phyloP scores from a whole-genome alignment of 2,797 vertebrate genomes.

The Leptatherina wallacei region DNA sequence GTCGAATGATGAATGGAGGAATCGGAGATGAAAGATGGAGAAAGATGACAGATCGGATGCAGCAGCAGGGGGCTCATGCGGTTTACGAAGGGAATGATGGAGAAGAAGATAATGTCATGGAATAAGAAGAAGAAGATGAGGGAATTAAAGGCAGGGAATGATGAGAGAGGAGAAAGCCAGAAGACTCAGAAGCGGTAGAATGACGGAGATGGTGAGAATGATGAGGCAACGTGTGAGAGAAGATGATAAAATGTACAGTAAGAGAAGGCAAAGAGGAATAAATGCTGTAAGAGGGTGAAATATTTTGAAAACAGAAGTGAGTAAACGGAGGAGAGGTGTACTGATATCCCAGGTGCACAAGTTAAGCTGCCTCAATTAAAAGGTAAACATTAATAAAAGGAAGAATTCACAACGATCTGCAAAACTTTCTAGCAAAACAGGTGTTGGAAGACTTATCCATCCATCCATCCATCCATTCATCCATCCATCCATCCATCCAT shows the following conservation, averaged over 20 bases:
- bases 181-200: constrained; percentile 19
- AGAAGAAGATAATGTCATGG: background rate
- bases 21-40: constrained; percentile 19
- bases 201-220: constrained; percentile 16
- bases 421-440: no score
- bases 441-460: no score
- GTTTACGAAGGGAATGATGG: background rate
- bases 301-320: background rate
- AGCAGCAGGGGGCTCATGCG: constrained; percentile 13
- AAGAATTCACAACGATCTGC: no score
- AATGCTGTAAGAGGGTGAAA: constrained; percentile 3
- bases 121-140: constrained; percentile 8
- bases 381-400: no score
- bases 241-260: constrained; percentile 19
- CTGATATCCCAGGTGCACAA: background rate
- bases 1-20: constrained; percentile 15
- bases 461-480: no score
- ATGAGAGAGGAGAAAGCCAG: constrained; percentile 4
- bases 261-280: constrained; percentile 2
- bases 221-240: constrained; percentile 5
- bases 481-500: no score
- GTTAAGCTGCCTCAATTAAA: background rate
- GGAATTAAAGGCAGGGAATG: constrained; percentile 32
- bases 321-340: background rate
- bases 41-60: constrained; percentile 32